Evolutionary conservation across 2,797 vertebrate species (phyloP), one percentile per base, ranked within the genome.

Genomic region (Poeciliopsis gracilis): DNA sequence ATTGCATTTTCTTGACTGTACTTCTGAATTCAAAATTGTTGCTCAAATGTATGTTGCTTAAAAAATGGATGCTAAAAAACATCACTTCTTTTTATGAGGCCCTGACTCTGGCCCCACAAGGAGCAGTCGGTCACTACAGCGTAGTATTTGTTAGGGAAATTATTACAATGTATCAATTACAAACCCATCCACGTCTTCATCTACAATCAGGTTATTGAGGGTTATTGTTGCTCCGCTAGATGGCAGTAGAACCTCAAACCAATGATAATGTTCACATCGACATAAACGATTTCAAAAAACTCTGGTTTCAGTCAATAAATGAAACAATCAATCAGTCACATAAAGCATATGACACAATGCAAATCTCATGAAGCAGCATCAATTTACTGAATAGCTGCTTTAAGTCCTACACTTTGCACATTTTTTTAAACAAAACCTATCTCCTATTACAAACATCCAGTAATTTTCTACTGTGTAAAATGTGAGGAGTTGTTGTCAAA

Each of bases 191-290:
- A 18, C 16, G 47, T 18, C 47, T 49, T 49, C 47, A 49, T 2
- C 47, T 7, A 20, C 6, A 8, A 20, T 49, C 18, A 49, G 6
- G 16, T 57, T 57, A 28, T 30, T 30, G n/a, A 23, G 28, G 30
- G 5, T 76, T 16, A 13, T 23, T 43, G n/a, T 18, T 45, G 36
- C 47, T 45, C 76, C 76, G 70, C 66, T 51, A 77, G 76, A 70
- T 70, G 76, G 49, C 49, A 13, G 8, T 38, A 70, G 2, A 70
- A n/a, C 49, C 41, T 77, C 18, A 43, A 43, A 28, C 33, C 30
- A 51, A 55, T 23, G 30, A 76, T 23, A 4, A 5, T 66, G 5
- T 76, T 76, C 28, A 38, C 46, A 49, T 33, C 0, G 0, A 2
- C 5, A 9, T 33, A 46, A 23, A 59, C 9, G 45, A 25, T 13